Evolutionary conservation across 2,888 invertebrate species (phyloP), one percentile per base, ranked within the genome.

Genomic region (Leucoma salicis): DNA sequence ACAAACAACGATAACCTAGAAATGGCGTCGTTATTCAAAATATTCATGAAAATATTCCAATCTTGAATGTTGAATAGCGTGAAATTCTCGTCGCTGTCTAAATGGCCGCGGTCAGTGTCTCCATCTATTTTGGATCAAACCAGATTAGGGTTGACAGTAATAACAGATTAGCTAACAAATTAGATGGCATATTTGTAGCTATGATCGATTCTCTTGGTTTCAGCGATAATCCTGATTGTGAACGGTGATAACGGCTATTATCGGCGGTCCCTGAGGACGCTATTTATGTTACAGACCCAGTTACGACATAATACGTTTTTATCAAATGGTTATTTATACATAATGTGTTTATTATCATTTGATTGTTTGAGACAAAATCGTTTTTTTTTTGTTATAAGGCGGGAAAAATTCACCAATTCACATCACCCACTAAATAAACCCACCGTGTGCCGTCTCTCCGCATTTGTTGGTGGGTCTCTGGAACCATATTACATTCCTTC

Each of bases 41-140:
- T 62, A 62, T 62, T 63, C 62, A 62, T 62, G 57, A 63, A 51
- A 49, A 31, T 36, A 49, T 63, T 27, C 40, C 35, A 50, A 53
- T 48, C 49, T 38, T 16, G 36, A 53, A 43, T 43, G 40, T 39
- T 40, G 42, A 40, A 42, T 49, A 39, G 37, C 33, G 44, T 39
- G 27, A 45, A 35, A 31, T 53, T 55, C 56, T 46, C 36, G 40
- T 27, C 28, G 38, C 34, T 39, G 35, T 49, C 37, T 21, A 16
- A 46, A 34, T 39, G 46, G 40, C 49, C 46, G 49, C 35, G 51
- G 51, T 52, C 48, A 40, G 34, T 31, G 18, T 46, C 25, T 36
- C 10, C 29, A 46, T 14, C 11, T 28, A 48, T 44, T 27, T 34
- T 35, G 45, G 42, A 16, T 48, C 39, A 42, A 6, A 40, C 39